A percentile compares a stretch with the other conserved stretches of the same genome.
These are phyloP conservation scores for Pentalonia nigronervosa DNA, from an alignment of 1,140 invertebrate genomes.

Conservation along the genomic window DNA sequence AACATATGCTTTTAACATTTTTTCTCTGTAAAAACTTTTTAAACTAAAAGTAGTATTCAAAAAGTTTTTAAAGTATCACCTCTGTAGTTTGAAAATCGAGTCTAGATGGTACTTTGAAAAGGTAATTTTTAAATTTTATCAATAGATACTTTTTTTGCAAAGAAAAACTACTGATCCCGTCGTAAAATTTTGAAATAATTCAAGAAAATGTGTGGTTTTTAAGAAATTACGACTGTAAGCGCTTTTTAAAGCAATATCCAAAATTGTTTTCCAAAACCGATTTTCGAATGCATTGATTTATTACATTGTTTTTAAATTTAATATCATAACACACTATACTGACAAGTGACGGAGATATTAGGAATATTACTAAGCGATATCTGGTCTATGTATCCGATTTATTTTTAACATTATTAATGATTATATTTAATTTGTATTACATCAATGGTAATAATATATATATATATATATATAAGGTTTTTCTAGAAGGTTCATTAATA, in stretches of 20 bases:
- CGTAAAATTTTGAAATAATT: not conserved
- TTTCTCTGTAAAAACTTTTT: not conserved
- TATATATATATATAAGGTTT: too few species aligned
- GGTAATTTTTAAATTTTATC: not conserved
- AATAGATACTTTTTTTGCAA: not conserved
- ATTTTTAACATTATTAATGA: too few species aligned
- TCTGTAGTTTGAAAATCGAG: not conserved
- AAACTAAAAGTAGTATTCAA: not conserved
- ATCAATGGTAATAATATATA: too few species aligned
- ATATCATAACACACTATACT: not conserved
- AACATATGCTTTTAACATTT: not conserved
- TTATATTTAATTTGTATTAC: not conserved
- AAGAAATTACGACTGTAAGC: not conserved
- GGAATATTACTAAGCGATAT: too few species aligned
- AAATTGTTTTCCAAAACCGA: not conserved
- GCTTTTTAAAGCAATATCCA: too few species aligned
- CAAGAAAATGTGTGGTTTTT: not conserved
- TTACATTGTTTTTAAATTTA: not conserved
- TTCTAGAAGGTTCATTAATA: too few species aligned
- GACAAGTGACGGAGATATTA: too few species aligned
- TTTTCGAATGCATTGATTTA: not conserved
- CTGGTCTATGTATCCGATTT: not conserved
- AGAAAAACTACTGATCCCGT: not conserved
- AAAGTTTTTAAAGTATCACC: not conserved
- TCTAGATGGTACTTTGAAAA: not conserved